Conservation (phyloP, 2,797 vertebrate genomes). For the Sebastes melanostomus region DNA sequence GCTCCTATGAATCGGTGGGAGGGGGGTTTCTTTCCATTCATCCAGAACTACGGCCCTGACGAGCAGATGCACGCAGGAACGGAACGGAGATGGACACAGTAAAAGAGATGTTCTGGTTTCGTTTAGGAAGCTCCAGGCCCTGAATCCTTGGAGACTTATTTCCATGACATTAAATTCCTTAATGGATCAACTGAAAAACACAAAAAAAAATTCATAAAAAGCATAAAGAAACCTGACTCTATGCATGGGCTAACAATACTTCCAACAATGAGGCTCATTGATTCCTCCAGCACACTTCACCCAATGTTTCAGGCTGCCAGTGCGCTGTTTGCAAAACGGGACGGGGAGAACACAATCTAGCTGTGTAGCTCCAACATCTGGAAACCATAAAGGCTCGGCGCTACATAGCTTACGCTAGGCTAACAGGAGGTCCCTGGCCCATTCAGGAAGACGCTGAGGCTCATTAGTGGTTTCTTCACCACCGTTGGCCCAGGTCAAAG, state of each 20-base stretch:
- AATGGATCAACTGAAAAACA: slow-evolving; percentile 35
- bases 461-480: slow-evolving; percentile 61
- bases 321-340: slow-evolving; percentile 48
- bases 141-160: slow-evolving; percentile 36
- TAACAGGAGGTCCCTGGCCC: slow-evolving; percentile 40
- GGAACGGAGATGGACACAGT: slow-evolving; percentile 11
- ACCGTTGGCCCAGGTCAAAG: slow-evolving; percentile 20
- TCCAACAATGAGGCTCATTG: slow-evolving; percentile 65
- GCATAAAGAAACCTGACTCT: slow-evolving; percentile 37
- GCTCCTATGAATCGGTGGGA: slow-evolving; percentile 8
- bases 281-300: slow-evolving; percentile 36
- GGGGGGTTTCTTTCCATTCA: slow-evolving; percentile 37
- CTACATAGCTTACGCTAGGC: slow-evolving; percentile 42
- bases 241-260: slow-evolving; percentile 13
- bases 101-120: slow-evolving; percentile 36
- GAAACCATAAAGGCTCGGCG: slow-evolving; percentile 61
- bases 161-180: slow-evolving; percentile 34
- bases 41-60: background rate
- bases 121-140: slow-evolving; percentile 26
- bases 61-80: slow-evolving; percentile 34
- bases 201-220: background rate
- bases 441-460: slow-evolving; percentile 40
- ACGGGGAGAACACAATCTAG: slow-evolving; percentile 61
- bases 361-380: slow-evolving; percentile 75
- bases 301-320: slow-evolving; percentile 34